Base-by-base conservation (phyloP, 2,797 vertebrate genomes). In the Octomys mimax region DNA sequence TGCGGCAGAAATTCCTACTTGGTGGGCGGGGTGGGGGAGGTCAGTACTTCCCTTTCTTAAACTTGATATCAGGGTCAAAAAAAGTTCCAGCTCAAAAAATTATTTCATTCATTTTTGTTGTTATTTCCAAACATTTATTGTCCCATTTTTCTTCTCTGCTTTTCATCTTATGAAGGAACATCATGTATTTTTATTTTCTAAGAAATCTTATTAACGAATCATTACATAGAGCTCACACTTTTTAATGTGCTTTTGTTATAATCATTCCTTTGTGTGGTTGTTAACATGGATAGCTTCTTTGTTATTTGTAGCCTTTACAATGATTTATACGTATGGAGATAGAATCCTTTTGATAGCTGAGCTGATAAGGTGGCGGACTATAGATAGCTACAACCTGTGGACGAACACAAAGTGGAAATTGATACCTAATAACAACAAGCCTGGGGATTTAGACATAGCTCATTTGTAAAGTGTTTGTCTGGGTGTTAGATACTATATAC, bases 341-440 rank as follows among this genome's bases (percentile, higher is more conserved):
- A 46, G 24, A 46, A 6, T 46, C 26, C 13, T 46, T 28, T 46
- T 42, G 99, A 99, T 99, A 99, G 99, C 99, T 99, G 99, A 99
- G 99, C 98, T 99, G 99, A 99, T 99, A 99, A 99, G 99, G 99
- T 99, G 99, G 99, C 99, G 99, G 99, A 99, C 99, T 99, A 99
- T 99, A 99, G 99, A 99, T 99, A 99, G 99, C 0, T 93, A 0
- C 31, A 0, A 0, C 0, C 0, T 0, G 0, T 0, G 0, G 0
- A 7, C 3, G 4, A 0, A 82, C 99, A 0, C 0, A 49, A 75
- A 75, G 26, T 87, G 18, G 49, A 96, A 92, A 92, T 82, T 80
- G 36, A 49, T 87, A 84, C 26, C 62, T 92, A 31, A 49, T 6
- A 49, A 49, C 66, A 24, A 33, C 4, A 49, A 33, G 46, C 14